Evolutionary conservation across 2,888 invertebrate genomes (phyloP).

Genomic region (Unio delphinus): DNA sequence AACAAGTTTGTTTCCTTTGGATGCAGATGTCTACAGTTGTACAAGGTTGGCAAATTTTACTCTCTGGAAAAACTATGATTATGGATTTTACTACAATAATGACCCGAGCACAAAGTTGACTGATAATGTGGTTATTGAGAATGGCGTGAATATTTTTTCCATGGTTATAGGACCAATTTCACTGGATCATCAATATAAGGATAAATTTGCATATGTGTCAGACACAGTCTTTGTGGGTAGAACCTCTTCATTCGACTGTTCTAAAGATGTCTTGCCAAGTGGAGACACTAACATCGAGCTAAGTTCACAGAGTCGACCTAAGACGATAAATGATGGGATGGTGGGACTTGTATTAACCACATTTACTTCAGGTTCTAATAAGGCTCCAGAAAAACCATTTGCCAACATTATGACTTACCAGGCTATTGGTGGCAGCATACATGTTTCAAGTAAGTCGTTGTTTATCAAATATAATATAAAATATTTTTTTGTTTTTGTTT

Average conservation of each 20-base stretch:
- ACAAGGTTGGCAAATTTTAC: conserved; percentile 47
- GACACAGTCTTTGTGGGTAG: conserved; percentile 57
- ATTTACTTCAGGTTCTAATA: conserved; percentile 47
- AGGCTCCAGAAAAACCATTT: conserved; percentile 57
- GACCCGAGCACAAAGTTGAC: conserved; percentile 21
- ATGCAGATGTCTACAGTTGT: conserved; percentile 29
- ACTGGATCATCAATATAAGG: conserved; percentile 30
- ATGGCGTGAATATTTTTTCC: conserved; percentile 51
- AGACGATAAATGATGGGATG: conserved; percentile 23
- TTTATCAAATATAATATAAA: no score
- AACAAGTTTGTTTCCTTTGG: conserved; percentile 14
- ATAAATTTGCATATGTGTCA: conserved; percentile 39
- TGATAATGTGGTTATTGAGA: conserved; percentile 52
- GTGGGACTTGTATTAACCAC: conserved; percentile 52
- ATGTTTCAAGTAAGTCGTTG: conserved; percentile 24
- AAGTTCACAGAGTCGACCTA: conserved; percentile 24
- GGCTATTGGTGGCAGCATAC: conserved; percentile 42
- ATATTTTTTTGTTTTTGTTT: no score
- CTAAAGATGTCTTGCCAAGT: conserved; percentile 26
- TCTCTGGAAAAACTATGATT: conserved; percentile 54
- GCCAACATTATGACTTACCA: conserved; percentile 54
- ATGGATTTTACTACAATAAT: conserved; percentile 56
- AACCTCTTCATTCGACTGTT: conserved; percentile 54
- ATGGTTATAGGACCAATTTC: conserved; percentile 50
- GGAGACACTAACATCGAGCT: conserved; percentile 37